phyloP scores from a whole-genome alignment of 1,140 invertebrate species.

The Conopomorpha cramerella region DNA sequence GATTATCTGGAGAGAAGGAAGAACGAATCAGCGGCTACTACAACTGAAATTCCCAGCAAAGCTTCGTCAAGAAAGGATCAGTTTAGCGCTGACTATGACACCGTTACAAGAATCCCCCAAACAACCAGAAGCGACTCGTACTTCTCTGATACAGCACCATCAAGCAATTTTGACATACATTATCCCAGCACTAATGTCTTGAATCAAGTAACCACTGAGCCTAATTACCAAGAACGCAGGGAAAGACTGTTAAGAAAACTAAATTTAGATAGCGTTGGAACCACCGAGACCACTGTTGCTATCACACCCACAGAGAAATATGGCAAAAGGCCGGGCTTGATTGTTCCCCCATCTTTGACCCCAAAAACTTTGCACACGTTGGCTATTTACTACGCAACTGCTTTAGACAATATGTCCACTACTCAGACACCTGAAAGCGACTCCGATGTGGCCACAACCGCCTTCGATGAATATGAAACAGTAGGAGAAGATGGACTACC shows the following conservation, averaged over 20 bases:
- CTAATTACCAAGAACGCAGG: conserved; percentile 39
- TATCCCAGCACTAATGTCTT: conserved; percentile 17
- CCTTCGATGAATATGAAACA: conserved; percentile 28
- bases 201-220: conserved; percentile 20
- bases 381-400: conserved; percentile 76
- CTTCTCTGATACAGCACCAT: conserved; percentile 16
- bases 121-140: conserved; percentile 16
- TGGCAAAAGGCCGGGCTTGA: conserved; percentile 60
- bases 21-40: conserved; percentile 27
- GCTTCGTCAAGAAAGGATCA: conserved; percentile 21
- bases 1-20: conserved; percentile 42
- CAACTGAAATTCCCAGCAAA: conserved; percentile 20
- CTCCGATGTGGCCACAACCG: conserved; percentile 22
- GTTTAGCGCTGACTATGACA: conserved; percentile 26
- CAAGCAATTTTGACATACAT: conserved; percentile 18
- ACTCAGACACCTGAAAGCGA: conserved; percentile 42
- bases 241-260: conserved; percentile 38
- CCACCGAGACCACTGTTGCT: conserved; percentile 18
- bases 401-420: conserved; percentile 65
- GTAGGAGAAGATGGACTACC: conserved; percentile 41
- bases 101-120: conserved; percentile 37
- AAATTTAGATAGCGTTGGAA: conserved; percentile 20
- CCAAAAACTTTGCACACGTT: conserved; percentile 77
- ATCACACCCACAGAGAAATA: conserved; percentile 33
- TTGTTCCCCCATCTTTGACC: conserved; percentile 71